phyloP scores from a whole-genome alignment of 2,888 invertebrate genomes.

The Agrotis ipsilon region DNA sequence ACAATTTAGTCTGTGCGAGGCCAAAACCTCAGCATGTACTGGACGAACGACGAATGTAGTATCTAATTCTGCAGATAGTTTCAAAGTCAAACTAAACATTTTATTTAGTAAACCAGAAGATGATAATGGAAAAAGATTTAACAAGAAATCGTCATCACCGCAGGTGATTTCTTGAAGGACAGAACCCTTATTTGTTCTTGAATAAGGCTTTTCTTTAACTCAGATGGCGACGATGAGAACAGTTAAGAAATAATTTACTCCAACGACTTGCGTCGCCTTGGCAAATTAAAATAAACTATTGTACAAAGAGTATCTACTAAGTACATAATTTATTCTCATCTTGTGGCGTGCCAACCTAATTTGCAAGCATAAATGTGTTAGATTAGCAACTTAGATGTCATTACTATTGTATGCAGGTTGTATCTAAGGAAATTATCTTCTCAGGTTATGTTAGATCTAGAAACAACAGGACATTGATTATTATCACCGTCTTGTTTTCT shows the following conservation, averaged over 20 bases:
- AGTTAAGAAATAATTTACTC: neutral
- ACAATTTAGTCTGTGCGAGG: too few species aligned
- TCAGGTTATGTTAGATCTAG: conserved; percentile 2
- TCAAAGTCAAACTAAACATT: neutral
- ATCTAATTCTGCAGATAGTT: neutral
- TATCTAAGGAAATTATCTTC: conserved; percentile 17
- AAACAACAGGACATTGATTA: neutral
- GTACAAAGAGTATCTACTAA: conserved; percentile 36
- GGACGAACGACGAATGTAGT: too few species aligned
- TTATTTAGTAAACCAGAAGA: too few species aligned
- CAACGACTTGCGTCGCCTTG: conserved; percentile 21
- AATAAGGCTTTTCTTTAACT: conserved; percentile 3
- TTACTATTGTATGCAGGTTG: conserved; percentile 45
- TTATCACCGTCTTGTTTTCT: too few species aligned
- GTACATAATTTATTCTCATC: conserved; percentile 49
- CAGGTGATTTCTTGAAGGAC: neutral
- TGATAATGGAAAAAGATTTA: neutral
- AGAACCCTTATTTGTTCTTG: neutral
- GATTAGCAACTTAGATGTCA: conserved; percentile 28
- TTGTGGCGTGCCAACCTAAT: conserved; percentile 34
- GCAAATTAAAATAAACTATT: conserved; percentile 26
- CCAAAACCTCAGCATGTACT: too few species aligned
- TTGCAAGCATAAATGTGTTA: conserved; percentile 39
- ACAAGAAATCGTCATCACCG: neutral
- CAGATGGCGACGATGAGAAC: neutral